Base-by-base conservation (phyloP, 2,888 invertebrate species). In the Protodeltote pygarga region DNA sequence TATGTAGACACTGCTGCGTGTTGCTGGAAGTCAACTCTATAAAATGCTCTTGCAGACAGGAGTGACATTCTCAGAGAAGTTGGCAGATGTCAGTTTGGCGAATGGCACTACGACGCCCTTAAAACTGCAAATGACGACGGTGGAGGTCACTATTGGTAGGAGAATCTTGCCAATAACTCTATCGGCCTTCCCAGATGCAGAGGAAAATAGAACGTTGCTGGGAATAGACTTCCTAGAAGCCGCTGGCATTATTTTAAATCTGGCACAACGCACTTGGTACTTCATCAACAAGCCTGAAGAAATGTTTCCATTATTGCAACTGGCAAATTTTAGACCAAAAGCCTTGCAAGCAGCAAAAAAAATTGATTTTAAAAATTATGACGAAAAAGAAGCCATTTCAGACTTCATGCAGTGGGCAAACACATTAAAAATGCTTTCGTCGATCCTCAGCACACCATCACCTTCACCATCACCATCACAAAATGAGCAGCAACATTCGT, bases 161-260 rank as follows among this genome's bases (percentile, higher is more conserved):
- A n/a, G n/a, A n/a, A n/a, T n/a, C n/a, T n/a, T n/a, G n/a, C n/a
- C n/a, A n/a, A n/a, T n/a, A 16, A 35, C 28, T 5, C 38, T 60
- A 2, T 34, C 31, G 1, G 44, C 38, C 2, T 15, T 60, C 5
- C 46, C 42, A 2, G 34, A 54, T 5, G 33, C 39, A 2, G 10
- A 16, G 4, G 42, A 54, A 2, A 54, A 52, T 5, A 27, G 50
- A 0, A 60, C 60, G 0, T 20, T 61, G 0, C 17, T 61, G 3
- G 61, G 50, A 6, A 53, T 63, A 4, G 62, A 54, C 3, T 65
- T 65, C 15, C 6, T 67, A 3, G 52, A 60, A 23, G 10, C 31
- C 3, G 31, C 46, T 0, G 55, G 48, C 3, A 55, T 65, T 0
- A 21, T 49, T 1, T n/a, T 59, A 0, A 51, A 61, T 27, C 3